Conservation (phyloP, 2,797 vertebrate genomes). For the Hemitrygon akajei region DNA sequence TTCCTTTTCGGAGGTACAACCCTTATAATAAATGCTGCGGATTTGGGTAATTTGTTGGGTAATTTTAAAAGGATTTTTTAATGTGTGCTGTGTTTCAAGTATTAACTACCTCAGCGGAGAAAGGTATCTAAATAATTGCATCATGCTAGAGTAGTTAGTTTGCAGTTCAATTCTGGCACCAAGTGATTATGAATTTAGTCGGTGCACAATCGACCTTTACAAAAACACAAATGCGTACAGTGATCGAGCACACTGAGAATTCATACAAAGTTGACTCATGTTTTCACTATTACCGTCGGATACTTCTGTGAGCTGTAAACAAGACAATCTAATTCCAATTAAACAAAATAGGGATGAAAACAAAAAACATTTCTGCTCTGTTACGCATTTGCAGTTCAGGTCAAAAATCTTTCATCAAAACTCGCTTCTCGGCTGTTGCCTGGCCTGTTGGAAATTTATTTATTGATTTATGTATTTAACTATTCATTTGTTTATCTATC, state of each 20-base stretch:
- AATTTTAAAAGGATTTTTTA: background rate
- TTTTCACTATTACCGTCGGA: background rate
- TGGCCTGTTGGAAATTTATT: no score
- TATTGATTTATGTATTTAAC: no score
- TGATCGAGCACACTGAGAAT: background rate
- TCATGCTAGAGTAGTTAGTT: background rate
- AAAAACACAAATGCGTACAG: background rate
- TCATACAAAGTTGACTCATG: background rate
- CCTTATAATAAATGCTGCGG: background rate
- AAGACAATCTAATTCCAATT: background rate
- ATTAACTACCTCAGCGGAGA: background rate
- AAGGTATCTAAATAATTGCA: background rate
- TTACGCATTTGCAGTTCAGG: background rate
- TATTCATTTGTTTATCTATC: no score
- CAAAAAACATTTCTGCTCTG: background rate
- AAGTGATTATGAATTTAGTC: background rate
- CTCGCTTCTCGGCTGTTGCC: no score
- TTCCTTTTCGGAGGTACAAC: background rate
- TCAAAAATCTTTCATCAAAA: no score
- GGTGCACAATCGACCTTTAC: background rate
- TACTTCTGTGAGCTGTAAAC: background rate
- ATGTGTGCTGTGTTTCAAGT: background rate
- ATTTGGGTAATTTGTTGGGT: no score
- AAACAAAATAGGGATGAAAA: background rate
- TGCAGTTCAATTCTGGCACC: background rate